These are phyloP conservation scores for Psylliodes chrysocephalus DNA, from an alignment of 2,888 invertebrate species.

Conservation along the genomic window DNA sequence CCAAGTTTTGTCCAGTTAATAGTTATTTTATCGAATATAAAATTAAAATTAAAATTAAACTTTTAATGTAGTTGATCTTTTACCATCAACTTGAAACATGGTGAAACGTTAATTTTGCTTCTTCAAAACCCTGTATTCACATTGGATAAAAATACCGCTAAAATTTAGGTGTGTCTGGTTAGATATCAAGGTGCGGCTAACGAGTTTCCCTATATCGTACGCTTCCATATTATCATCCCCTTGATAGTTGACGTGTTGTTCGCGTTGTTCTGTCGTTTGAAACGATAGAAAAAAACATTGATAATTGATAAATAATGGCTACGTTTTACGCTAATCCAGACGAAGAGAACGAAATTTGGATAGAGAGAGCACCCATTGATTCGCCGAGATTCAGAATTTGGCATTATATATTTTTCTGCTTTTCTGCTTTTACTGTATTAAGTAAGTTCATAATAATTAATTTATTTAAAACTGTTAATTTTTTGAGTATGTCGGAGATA, in stretches of 20 bases:
- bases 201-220: slow-evolving; percentile 2
- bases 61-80: too few species aligned
- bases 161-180: slow-evolving; percentile 21
- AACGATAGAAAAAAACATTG: background rate
- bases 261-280: background rate
- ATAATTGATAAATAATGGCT: slow-evolving; percentile 54
- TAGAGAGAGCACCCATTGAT: slow-evolving; percentile 75
- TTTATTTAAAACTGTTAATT: background rate
- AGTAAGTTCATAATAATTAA: slow-evolving; percentile 63
- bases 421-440: slow-evolving; percentile 71
- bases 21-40: too few species aligned
- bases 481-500: background rate
- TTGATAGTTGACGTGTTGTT: slow-evolving; percentile 6
- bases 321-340: slow-evolving; percentile 62
- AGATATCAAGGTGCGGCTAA: slow-evolving; percentile 22
- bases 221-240: slow-evolving; percentile 15
- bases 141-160: too few species aligned
- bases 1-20: too few species aligned
- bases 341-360: slow-evolving; percentile 69
- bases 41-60: too few species aligned
- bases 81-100: too few species aligned
- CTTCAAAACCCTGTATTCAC: too few species aligned
- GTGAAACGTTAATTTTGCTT: too few species aligned
- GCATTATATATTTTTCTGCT: slow-evolving; percentile 81
- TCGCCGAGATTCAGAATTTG: slow-evolving; percentile 78